phyloP scores from a whole-genome alignment of 2,113 vertebrate species.

The Circaetus cinerascens region DNA sequence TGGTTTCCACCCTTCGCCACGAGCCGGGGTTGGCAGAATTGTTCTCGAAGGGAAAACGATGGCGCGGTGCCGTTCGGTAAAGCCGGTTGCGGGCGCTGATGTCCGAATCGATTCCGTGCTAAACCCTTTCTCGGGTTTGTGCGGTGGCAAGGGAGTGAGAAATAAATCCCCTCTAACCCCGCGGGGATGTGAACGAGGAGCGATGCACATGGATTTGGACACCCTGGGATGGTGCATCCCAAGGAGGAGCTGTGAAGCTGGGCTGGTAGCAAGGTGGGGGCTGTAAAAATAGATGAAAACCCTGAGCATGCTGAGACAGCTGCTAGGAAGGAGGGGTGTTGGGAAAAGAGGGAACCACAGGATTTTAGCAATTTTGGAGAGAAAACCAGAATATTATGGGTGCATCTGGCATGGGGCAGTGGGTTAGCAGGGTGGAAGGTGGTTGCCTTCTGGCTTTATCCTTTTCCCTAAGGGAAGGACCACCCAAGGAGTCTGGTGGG shows the following conservation, averaged over 20 bases:
- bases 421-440: background rate
- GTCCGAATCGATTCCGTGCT: fast-evolving
- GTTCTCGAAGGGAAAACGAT: background rate
- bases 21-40: background rate
- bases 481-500: background rate
- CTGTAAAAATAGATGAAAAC: background rate
- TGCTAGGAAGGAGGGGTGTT: background rate
- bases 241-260: background rate
- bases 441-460: background rate
- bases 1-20: background rate
- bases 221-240: background rate
- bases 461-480: fast-evolving
- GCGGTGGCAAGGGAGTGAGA: fast-evolving
- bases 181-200: fast-evolving
- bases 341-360: background rate
- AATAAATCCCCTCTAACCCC: background rate
- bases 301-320: background rate
- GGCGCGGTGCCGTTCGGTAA: fast-evolving
- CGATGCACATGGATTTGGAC: background rate
- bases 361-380: background rate
- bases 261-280: background rate
- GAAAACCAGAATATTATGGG: background rate
- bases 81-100: background rate
- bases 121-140: background rate
- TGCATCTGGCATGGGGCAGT: background rate